Base-by-base conservation (phyloP, 2,113 vertebrate species). In the Grus americana region DNA sequence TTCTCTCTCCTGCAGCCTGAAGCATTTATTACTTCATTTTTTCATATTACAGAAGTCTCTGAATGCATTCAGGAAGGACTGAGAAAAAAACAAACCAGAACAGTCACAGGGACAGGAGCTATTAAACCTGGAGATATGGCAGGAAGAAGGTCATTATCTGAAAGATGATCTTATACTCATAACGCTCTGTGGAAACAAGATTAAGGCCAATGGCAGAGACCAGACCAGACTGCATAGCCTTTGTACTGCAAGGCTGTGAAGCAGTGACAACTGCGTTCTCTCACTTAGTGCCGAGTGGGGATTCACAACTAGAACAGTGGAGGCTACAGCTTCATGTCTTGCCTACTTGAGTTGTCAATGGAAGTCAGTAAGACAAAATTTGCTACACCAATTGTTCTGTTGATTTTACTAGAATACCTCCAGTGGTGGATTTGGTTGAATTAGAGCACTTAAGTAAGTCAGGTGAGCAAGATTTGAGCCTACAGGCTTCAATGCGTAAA, bases 61-160 rank as follows among this genome's bases (percentile, higher is more conserved):
- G 21, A 82, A 54, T 81, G 32, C 21, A 57, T 72, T 88, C 66
- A 95, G 74, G 50, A 83, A 86, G 19, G n/a, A 59, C 4, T 9
- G 10, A 75, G 62, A 11, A 1, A 2, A 8, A 11, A 38, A 50
- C 22, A 44, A 18, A 38, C 38, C 38, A 38, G 9, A 6, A 0
- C 20, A 52, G 24, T 80, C 2, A 2, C 10, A 61, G 59, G 6
- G 61, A 44, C 46, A 90, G 52, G 19, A 11, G 18, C 23, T 82
- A 8, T 79, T 88, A 85, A 79, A n/a, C 38, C 29, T 66, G 42
- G 29, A 81, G 24, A 55, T 75, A 22, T 55, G 22, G 17, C 68
- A 71, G 71, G 62, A 90, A 95, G 47, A 27, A 10, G 34, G 8
- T 32, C 26, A 15, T 92, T 85, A 71, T 47, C 24, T 91, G 76